Evolutionary conservation across 2,113 vertebrate genomes (phyloP), one percentile per base, ranked within the genome.

Genomic region (Pterocles gutturalis): DNA sequence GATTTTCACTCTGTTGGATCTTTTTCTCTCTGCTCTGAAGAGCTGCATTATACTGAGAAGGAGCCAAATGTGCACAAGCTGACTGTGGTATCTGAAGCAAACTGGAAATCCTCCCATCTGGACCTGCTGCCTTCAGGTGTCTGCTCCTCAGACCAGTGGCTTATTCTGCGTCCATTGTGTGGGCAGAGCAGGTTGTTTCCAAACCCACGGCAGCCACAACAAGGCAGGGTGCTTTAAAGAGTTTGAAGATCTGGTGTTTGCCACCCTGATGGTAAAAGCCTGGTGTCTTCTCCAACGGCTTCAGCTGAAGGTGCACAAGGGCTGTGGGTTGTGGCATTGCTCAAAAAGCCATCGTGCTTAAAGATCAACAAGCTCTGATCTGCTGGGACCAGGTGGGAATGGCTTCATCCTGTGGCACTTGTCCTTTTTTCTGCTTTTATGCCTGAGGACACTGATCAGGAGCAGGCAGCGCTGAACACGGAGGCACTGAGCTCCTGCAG

Each of bases 1-100:
- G 65, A 79, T 81, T 91, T 94, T 73, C 75, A 38, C 79, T 76
- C 81, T 57, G 77, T 8, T 92, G 89, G 65, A 79, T 78, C 24
- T 84, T 87, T 87, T 92, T 41, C 21, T 64, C n/a, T 83, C 55
- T 57, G 29, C 46, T 92, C 85, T 61, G 66, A 83, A 89, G 66
- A 26, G 28, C 54, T 83, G 46, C 11, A 2, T 70, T 81, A 11
- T 12, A 18, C 34, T n/a, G 57, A 79, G 67, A 45, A 3, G 1
- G 71, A 90, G 75, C 67, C 51, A 86, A 89, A 86, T 0, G 0
- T 0, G 0, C 61, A 66, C n/a, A 73, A 54, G 49, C 38, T 78
- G 38, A 64, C 31, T 28, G 20, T 1, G 0, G 28, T 11, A 38
- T 48, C 85, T 72, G 76, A 73, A 70, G 46, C 34, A 70, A 70